Percentiles rank a stretch among this genome's conserved stretches.
phyloP scores from a whole-genome alignment of 2,797 vertebrate genomes.

The Pseudotriccus pelzelni region DNA sequence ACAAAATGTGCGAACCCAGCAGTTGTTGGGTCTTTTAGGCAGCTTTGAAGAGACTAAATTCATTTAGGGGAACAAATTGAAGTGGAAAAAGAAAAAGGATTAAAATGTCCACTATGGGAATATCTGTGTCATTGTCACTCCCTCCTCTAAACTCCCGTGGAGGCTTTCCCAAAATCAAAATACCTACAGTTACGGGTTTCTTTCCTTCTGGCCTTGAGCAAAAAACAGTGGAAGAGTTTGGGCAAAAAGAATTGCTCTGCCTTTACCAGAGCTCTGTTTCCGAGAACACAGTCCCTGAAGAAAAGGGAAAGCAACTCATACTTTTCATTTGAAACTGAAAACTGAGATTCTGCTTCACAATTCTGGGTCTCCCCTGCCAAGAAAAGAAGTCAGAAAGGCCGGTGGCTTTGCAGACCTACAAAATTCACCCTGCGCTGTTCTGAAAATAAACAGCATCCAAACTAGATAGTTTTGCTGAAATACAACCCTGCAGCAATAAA shows the following conservation, averaged over 20 bases:
- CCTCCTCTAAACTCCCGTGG: not conserved
- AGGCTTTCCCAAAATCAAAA: constrained; percentile 17
- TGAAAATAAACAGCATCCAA: constrained; percentile 49
- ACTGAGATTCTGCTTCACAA: not conserved
- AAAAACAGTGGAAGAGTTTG: not conserved
- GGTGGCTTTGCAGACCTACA: constrained; percentile 5
- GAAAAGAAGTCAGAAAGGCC: not conserved
- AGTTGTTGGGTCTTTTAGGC: not conserved
- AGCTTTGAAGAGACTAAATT: not conserved
- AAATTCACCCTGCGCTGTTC: not conserved
- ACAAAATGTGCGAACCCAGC: fast-evolving
- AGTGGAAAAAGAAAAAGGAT: not conserved
- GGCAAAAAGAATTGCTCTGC: not conserved
- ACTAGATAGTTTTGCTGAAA: constrained; percentile 24
- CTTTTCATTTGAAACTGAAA: constrained; percentile 35
- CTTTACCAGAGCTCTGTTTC: not conserved
- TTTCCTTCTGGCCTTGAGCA: not conserved
- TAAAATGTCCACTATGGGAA: not conserved
- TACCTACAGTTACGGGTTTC: not conserved
- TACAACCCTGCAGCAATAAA: constrained; percentile 14
- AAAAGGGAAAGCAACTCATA: not conserved
- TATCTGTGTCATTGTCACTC: not conserved
- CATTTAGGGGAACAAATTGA: not conserved
- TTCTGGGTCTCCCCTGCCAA: not conserved
- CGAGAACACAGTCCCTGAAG: not conserved